Conservation (phyloP, 2,113 vertebrate species). For the Tapirus terrestris region DNA sequence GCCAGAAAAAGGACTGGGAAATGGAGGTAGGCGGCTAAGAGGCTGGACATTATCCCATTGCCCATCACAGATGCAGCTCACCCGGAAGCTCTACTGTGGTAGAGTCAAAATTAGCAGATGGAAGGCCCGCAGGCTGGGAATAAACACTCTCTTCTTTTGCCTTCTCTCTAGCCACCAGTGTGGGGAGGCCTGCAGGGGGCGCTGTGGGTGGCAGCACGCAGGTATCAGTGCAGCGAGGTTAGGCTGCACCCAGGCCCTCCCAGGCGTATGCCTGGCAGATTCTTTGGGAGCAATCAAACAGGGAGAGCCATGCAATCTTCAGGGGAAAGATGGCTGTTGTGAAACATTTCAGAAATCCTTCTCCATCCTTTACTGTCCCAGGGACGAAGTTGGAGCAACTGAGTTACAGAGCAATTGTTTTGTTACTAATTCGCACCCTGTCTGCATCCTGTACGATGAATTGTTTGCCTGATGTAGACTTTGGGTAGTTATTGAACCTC, state of each 20-base stretch:
- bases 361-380: background rate
- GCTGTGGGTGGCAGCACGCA: background rate
- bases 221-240: background rate
- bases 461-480: background rate
- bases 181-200: background rate
- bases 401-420: background rate
- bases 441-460: background rate
- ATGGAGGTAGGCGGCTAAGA: background rate
- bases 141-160: background rate
- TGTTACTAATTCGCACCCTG: background rate
- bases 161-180: background rate
- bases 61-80: background rate
- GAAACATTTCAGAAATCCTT: background rate
- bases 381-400: background rate
- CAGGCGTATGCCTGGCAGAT: rapidly evolving
- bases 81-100: background rate
- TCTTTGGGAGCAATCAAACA: background rate
- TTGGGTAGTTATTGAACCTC: background rate
- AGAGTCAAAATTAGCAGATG: background rate
- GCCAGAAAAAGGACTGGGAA: background rate
- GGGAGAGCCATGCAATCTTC: background rate
- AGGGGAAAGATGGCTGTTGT: background rate
- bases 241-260: background rate
- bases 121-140: background rate
- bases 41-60: background rate